phyloP scores from a whole-genome alignment of 2,888 invertebrate genomes.

The Strigamia transsilvanica region DNA sequence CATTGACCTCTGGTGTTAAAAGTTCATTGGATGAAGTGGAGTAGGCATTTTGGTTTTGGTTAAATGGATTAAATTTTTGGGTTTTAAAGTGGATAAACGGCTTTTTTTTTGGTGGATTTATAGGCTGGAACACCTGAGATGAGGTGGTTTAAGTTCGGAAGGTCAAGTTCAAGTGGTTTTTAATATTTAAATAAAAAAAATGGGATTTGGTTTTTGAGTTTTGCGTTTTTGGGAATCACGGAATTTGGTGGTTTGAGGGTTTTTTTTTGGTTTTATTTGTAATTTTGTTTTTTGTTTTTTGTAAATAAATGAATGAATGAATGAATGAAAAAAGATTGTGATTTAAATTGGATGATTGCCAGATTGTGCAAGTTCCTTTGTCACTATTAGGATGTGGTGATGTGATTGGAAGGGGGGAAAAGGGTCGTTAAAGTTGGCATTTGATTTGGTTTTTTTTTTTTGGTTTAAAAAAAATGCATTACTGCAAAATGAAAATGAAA shows the following conservation, averaged over 20 bases:
- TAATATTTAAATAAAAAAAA: not conserved
- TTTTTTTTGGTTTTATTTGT: too few relatives aligned
- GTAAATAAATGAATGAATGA: not conserved
- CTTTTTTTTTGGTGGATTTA: not conserved
- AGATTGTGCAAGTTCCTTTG: conserved; percentile 18
- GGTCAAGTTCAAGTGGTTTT: not conserved
- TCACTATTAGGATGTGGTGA: conserved; percentile 25
- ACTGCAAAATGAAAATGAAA: not conserved
- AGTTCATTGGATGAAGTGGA: not conserved
- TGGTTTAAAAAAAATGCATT: not conserved
- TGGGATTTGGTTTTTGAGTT: not conserved
- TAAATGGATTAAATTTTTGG: not conserved
- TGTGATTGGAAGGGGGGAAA: not conserved
- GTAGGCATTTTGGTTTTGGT: not conserved
- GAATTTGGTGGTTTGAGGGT: too few relatives aligned
- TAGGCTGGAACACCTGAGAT: too few relatives aligned
- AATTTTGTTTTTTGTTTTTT: not conserved
- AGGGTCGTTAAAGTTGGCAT: not conserved
- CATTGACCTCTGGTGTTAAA: conserved; percentile 24
- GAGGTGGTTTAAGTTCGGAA: not conserved
- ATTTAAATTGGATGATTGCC: conserved; percentile 8
- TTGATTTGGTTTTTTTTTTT: not conserved
- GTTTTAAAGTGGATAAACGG: not conserved
- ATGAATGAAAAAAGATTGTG: not conserved
- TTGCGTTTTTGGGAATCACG: not conserved